A percentile compares a stretch with the other conserved stretches of the same genome.
Conservation (phyloP, 2,113 vertebrate genomes). For the Phocoena sinus region DNA sequence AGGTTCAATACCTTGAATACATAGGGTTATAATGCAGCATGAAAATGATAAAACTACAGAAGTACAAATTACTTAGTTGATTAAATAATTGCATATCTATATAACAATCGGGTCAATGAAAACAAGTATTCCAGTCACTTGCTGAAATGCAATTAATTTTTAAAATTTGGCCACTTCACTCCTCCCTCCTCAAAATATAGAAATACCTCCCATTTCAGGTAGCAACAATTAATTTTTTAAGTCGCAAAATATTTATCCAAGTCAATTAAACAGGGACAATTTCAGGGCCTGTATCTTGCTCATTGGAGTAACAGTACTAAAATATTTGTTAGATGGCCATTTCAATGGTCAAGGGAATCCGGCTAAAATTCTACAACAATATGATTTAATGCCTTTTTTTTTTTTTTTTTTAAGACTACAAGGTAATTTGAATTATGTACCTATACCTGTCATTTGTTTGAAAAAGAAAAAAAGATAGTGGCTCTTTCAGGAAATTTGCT, state of each 20-base stretch:
- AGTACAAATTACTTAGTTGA: conserved; percentile 43
- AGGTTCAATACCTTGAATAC: conserved; percentile 17
- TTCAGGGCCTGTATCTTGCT: neutral
- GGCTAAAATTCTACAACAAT: neutral
- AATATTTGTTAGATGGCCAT: neutral
- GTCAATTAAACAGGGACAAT: neutral
- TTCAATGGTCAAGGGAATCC: neutral
- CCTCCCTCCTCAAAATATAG: neutral
- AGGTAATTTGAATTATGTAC: neutral
- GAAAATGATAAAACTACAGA: conserved; percentile 30
- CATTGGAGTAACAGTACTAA: neutral
- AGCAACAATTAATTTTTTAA: neutral
- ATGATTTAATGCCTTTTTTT: neutral
- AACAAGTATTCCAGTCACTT: conserved; percentile 14
- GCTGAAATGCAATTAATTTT: conserved; percentile 46
- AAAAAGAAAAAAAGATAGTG: neutral
- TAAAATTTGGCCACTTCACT: neutral
- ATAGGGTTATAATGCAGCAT: conserved; percentile 11
- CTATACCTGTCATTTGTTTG: neutral
- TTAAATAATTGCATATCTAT: conserved; percentile 17
- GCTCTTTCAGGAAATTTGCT: neutral
- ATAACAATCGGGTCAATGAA: conserved; percentile 30
- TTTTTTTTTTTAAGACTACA: neutral
- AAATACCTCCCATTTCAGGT: neutral
- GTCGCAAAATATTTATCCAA: conserved; percentile 13